These are phyloP conservation scores for Struthidea cinerea DNA, from an alignment of 2,113 vertebrate species.

Conservation along the genomic window DNA sequence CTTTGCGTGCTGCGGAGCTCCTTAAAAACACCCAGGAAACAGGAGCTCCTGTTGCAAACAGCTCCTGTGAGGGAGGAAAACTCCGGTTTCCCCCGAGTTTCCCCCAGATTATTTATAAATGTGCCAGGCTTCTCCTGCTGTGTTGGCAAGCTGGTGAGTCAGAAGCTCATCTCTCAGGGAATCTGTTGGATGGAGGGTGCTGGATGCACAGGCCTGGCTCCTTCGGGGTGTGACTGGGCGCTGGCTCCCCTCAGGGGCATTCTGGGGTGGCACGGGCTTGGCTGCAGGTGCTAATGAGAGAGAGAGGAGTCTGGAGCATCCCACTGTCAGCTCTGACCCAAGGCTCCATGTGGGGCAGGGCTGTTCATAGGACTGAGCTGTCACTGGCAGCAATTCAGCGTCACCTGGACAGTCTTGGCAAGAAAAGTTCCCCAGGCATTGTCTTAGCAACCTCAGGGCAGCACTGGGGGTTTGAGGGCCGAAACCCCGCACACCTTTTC, in stretches of 20 bases:
- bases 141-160: slow-evolving; percentile 8
- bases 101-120: slow-evolving; percentile 33
- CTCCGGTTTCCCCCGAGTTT: background rate
- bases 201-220: background rate
- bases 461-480: background rate
- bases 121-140: slow-evolving; percentile 6
- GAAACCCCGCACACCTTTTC: background rate
- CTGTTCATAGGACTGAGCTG: background rate
- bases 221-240: fast-evolving
- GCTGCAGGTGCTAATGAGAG: background rate
- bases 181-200: background rate
- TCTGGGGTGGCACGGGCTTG: background rate
- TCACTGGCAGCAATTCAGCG: background rate
- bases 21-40: background rate
- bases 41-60: background rate
- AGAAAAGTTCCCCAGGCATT: background rate
- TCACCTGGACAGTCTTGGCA: background rate
- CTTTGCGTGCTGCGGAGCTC: background rate
- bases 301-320: background rate
- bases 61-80: background rate
- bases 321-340: background rate
- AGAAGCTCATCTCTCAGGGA: background rate
- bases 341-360: background rate
- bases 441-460: background rate
- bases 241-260: background rate